Percentiles rank a stretch among this genome's conserved stretches.
These are phyloP conservation scores for Aphelocoma californica DNA, from an alignment of 2,797 vertebrate genomes.

Conservation along the genomic window DNA sequence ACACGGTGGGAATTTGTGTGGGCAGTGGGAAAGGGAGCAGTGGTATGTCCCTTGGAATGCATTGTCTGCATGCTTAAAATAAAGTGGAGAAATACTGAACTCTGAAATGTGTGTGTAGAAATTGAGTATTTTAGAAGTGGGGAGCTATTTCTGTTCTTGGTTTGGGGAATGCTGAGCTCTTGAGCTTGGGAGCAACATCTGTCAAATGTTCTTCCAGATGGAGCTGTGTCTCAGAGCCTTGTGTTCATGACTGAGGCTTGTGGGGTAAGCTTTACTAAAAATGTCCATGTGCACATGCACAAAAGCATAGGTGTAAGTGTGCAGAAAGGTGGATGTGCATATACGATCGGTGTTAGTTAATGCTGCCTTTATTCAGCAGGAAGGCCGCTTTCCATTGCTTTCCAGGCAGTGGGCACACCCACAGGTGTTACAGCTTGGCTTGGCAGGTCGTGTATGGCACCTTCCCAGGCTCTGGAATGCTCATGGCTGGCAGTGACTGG, in stretches of 20 bases:
- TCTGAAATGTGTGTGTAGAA: background rate
- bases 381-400: rapidly evolving
- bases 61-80: background rate
- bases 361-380: background rate
- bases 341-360: rapidly evolving
- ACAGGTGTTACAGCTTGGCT: too few species aligned
- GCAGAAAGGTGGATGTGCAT: too few species aligned
- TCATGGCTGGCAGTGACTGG: background rate
- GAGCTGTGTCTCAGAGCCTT: background rate
- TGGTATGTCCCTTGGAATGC: background rate
- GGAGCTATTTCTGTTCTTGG: background rate
- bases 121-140: background rate
- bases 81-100: background rate
- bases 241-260: background rate
- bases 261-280: background rate
- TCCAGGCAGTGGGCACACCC: background rate
- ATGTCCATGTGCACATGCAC: rapidly evolving
- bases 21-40: conserved; percentile 14
- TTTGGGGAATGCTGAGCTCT: background rate
- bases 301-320: rapidly evolving
- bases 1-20: conserved; percentile 31
- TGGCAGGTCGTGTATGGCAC: background rate
- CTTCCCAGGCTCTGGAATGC: background rate
- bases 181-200: background rate
- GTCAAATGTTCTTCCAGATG: rapidly evolving